Conservation (phyloP, 2,797 vertebrate genomes). For the Galaxias olidus region DNA sequence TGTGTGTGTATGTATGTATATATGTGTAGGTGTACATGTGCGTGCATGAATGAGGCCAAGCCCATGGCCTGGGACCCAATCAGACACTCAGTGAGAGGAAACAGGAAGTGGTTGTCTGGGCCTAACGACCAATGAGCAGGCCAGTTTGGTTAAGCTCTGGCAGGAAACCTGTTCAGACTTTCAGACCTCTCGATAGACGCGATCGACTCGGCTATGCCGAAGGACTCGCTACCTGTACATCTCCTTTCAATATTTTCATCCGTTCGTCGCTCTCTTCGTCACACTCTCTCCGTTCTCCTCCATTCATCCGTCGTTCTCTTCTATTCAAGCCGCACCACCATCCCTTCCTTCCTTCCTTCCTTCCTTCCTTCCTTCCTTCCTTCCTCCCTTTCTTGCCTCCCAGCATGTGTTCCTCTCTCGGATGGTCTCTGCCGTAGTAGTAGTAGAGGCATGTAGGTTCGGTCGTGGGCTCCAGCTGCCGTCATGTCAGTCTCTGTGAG, state of each 20-base stretch:
- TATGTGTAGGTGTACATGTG: background rate
- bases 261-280: background rate
- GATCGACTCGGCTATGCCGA: background rate
- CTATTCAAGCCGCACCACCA: background rate
- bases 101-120: conserved; percentile 65
- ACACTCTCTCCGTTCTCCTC: too few species aligned
- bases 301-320: too few species aligned
- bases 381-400: too few species aligned
- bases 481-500: conserved; percentile 68
- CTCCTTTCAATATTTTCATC: background rate
- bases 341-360: background rate
- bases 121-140: conserved; percentile 50
- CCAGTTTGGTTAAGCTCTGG: background rate
- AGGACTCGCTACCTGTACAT: conserved; percentile 7
- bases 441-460: conserved; percentile 70
- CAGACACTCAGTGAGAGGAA: conserved; percentile 36
- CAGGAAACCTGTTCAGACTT: background rate
- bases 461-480: conserved; percentile 4
- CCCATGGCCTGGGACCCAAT: conserved; percentile 47
- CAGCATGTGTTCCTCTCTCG: too few species aligned
- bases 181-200: background rate
- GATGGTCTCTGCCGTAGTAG: background rate
- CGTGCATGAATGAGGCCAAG: background rate
- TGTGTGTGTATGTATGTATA: background rate
- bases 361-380: too few species aligned